A percentile compares a stretch with the other conserved stretches of the same genome.
Evolutionary conservation across 2,797 vertebrate species (phyloP).

Genomic region (Channallabes apus): DNA sequence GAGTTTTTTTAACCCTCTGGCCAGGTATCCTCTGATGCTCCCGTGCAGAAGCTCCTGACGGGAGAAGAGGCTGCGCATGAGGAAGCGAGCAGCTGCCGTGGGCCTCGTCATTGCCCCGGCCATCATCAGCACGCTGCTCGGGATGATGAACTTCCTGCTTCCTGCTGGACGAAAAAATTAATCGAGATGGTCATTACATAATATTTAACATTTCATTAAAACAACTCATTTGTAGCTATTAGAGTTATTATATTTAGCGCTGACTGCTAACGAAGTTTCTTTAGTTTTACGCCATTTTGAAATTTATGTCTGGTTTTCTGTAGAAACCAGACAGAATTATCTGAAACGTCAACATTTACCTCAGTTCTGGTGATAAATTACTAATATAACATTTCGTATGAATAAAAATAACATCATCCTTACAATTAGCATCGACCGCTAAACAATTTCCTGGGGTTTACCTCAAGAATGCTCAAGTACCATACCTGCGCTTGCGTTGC

Average conservation of each 20-base stretch:
- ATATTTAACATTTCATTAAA: background rate
- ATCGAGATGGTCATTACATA: background rate
- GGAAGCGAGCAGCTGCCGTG: conserved; percentile 69
- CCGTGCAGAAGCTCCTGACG: conserved; percentile 64
- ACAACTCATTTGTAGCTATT: background rate
- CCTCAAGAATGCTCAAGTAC: background rate
- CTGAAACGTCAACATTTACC: background rate
- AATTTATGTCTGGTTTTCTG: background rate
- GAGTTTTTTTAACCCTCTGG: conserved; percentile 60
- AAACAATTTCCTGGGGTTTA: background rate
- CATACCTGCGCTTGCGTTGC: background rate
- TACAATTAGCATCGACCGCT: background rate
- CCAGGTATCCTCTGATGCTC: conserved; percentile 57
- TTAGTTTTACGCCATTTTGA: background rate
- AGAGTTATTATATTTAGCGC: background rate
- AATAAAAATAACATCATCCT: background rate
- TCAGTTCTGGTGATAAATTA: background rate
- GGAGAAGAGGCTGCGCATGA: conserved; percentile 71
- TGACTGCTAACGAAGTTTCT: background rate
- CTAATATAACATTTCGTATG: no score
- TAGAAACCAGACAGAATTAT: background rate
- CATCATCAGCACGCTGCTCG: conserved; percentile 64
- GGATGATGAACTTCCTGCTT: conserved; percentile 73
- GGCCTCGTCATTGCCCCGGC: conserved; percentile 70
- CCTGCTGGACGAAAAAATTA: background rate